Conservation (phyloP, 2,113 vertebrate species). For the Rhineura floridana region DNA sequence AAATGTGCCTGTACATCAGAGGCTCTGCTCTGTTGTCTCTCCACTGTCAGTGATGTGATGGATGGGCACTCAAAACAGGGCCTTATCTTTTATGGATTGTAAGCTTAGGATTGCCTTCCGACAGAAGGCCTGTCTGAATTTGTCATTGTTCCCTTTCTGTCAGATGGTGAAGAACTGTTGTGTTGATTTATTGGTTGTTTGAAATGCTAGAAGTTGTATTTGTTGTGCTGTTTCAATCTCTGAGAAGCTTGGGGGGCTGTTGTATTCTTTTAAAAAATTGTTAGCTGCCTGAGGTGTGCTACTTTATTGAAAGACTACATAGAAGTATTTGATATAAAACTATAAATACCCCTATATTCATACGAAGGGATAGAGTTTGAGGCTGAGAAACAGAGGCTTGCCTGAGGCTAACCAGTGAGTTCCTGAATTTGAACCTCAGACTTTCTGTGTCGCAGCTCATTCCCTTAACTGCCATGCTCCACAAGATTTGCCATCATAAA, state of each 20-base stretch:
- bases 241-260: too few species aligned
- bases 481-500: not conserved
- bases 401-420: too few species aligned
- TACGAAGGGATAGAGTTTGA: too few species aligned
- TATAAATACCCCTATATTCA: too few species aligned
- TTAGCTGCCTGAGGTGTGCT: not conserved
- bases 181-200: too few species aligned
- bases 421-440: not conserved
- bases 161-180: too few species aligned
- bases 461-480: not conserved
- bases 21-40: too few species aligned
- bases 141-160: too few species aligned
- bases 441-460: not conserved
- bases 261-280: not conserved
- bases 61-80: not conserved
- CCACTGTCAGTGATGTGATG: not conserved
- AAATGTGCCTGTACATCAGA: too few species aligned
- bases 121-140: not conserved
- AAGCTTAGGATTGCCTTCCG: not conserved
- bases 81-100: too few species aligned
- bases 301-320: not conserved
- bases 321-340: not conserved
- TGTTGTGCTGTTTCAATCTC: not conserved
- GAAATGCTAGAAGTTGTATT: not conserved
- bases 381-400: too few species aligned